Conservation (phyloP, 1,140 invertebrate genomes). For the Dermatophagoides farinae region DNA sequence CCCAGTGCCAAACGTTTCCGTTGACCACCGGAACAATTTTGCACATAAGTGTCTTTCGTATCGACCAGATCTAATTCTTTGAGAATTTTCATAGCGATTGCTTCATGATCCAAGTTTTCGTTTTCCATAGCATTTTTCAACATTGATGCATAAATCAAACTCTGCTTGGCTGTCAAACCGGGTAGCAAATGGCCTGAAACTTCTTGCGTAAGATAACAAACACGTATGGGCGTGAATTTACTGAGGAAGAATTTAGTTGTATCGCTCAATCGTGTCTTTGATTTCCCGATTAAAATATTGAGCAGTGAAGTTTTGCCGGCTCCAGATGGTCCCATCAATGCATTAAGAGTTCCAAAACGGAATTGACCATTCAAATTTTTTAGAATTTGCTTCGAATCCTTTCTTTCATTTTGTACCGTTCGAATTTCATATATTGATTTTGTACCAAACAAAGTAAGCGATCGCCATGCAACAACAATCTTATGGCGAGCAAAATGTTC, state of each 20-base stretch:
- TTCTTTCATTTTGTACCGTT: not conserved
- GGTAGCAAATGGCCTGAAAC: not conserved
- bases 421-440: not conserved
- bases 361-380: constrained; percentile 17
- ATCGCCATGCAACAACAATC: not conserved
- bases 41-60: constrained; percentile 26
- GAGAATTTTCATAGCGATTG: not conserved
- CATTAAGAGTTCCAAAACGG: constrained; percentile 27
- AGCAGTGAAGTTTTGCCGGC: constrained; percentile 7
- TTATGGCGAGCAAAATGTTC: not conserved
- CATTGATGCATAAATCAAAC: not conserved
- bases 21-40: constrained; percentile 77
- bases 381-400: not conserved
- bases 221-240: not conserved
- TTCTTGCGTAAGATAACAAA: not conserved
- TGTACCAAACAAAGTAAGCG: not conserved
- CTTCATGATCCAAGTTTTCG: not conserved
- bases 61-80: not conserved
- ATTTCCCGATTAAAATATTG: not conserved
- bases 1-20: constrained; percentile 76
- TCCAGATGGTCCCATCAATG: constrained; percentile 18
- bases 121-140: not conserved
- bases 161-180: constrained; percentile 3
- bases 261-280: not conserved
- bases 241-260: not conserved